These are phyloP conservation scores for Pardosa pseudoannulata DNA, from an alignment of 2,888 invertebrate species.

Conservation along the genomic window DNA sequence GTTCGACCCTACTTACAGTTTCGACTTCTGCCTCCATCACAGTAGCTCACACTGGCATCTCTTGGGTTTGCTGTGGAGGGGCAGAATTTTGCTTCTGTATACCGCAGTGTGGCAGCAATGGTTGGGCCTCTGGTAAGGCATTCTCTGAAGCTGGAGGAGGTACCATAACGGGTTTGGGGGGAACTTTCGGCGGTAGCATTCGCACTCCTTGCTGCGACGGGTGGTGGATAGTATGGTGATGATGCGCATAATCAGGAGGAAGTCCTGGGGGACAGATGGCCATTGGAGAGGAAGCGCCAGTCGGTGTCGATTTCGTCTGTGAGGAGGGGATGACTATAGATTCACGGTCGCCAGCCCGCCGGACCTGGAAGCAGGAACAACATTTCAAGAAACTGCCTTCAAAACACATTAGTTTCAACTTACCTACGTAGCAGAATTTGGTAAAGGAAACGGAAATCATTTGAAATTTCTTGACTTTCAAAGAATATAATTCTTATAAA, in stretches of 20 bases:
- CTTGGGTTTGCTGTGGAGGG: constrained; percentile 49
- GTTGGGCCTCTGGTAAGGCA: constrained; percentile 59
- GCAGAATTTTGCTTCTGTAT: constrained; percentile 48
- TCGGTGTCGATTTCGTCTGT: constrained; percentile 39
- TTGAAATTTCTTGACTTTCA: too few species aligned
- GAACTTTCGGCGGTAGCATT: constrained; percentile 66
- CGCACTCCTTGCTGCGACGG: constrained; percentile 62
- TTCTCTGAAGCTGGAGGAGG: constrained; percentile 46
- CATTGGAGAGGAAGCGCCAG: constrained; percentile 53
- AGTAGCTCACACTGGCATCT: constrained; percentile 61
- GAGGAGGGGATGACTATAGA: constrained; percentile 52
- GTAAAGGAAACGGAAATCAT: too few species aligned
- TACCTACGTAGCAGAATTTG: too few species aligned
- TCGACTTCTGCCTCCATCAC: neutral
- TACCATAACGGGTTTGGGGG: constrained; percentile 67
- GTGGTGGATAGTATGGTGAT: constrained; percentile 58
- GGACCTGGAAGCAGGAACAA: constrained; percentile 32
- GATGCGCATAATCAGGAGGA: constrained; percentile 63
- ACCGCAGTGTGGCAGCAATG: constrained; percentile 57
- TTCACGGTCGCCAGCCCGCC: constrained; percentile 42
- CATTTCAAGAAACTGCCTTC: too few species aligned
- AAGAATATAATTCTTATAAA: too few species aligned
- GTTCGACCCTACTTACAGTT: neutral
- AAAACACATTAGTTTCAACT: too few species aligned
- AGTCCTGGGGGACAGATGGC: constrained; percentile 58